Base-by-base conservation (phyloP, 2,797 vertebrate genomes). In the Tokudaia tokunoshimensis region DNA sequence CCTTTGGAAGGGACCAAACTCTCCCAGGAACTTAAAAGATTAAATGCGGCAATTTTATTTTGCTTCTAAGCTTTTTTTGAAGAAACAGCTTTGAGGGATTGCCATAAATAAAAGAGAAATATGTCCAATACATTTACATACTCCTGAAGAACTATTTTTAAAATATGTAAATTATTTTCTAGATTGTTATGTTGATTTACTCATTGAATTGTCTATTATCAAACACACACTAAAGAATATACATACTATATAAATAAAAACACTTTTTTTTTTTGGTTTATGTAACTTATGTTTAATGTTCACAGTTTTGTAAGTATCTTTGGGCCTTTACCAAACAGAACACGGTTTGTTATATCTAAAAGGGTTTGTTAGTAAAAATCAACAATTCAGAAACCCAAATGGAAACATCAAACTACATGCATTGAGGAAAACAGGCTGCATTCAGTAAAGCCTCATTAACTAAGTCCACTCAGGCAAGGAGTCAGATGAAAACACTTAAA, bases 381-480 rank as follows among this genome's bases (percentile, higher is more conserved):
- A 95, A 90, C 82, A 93, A 92, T 63, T 84, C 65, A 44, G 95
- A 97, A 97, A 91, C 52, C 79, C 86, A 97, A 96, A 93, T 37
- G 22, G 63, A 96, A 96, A 96, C 50, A 95, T 47, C 63, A 84
- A 94, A 88, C 65, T 85, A 83, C 72, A 92, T n/a, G 29, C 41
- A 89, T 29, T 76, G 31, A 94, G 59, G 37, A 37, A 96, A 95
- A 75, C 57, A 89, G 82, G 26, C 88, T 84, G 90, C 47, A 41
- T 41, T 41, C 41, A 72, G 44, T 81, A 91, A 95, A 91, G 94
- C 63, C 83, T 96, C 94, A 94, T 37, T 92, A 92, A 94, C 91
- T 76, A 86, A 75, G 95, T 37, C 93, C 74, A 83, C 50, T 65
- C 88, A 24, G 52, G 89, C 74, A 94, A 79, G 52, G 34, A 59